Evolutionary conservation across 2,113 vertebrate genomes (phyloP), one percentile per base, ranked within the genome.

Genomic region (Aspiorhynchus laticeps): DNA sequence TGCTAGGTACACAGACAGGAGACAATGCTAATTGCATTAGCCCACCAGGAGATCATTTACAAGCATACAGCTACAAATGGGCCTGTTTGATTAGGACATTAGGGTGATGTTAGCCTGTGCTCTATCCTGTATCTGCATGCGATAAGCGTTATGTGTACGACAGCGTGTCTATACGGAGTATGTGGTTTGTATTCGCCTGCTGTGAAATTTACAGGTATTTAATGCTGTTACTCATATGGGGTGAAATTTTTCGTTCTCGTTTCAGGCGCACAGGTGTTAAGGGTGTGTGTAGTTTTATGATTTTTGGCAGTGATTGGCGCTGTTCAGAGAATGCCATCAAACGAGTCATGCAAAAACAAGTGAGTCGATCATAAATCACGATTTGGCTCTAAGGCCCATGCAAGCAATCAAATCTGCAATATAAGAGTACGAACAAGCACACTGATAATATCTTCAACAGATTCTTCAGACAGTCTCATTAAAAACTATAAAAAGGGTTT

Each of bases 11-110:
- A 88, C 74, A 93, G 94, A 93, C 93, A 87, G 89, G 90, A 95
- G 92, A 94, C 93, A 91, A 93, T 91, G 83, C 91, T 93, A 93
- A 95, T 92, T 93, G 90, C 92, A 90, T 93, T 95, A 94, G 91
- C 86, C 90, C 88, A 91, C 82, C 87, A 91, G 88, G 80, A 91
- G 92, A 91, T 93, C 91, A 91, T 95, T 94, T 94, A 93, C 93
- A 93, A 91, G 90, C 89, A 81, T 88, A 71, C 87, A 91, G 91
- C 90, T 92, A 77, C 56, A 89, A 92, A 91, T 83, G 84, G 87
- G 86, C 81, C 86, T 87, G 90, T 91, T 88, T 88, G 89, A 92
- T 88, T 86, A 82, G 87, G 85, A 86, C 90, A 89, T 91, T 88
- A 89, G 89, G 56, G 89, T 80, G 74, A 87, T 87, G 78, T 73